Evolutionary conservation across 2,797 vertebrate species (phyloP).

Genomic region (Megaceryle alcyon): DNA sequence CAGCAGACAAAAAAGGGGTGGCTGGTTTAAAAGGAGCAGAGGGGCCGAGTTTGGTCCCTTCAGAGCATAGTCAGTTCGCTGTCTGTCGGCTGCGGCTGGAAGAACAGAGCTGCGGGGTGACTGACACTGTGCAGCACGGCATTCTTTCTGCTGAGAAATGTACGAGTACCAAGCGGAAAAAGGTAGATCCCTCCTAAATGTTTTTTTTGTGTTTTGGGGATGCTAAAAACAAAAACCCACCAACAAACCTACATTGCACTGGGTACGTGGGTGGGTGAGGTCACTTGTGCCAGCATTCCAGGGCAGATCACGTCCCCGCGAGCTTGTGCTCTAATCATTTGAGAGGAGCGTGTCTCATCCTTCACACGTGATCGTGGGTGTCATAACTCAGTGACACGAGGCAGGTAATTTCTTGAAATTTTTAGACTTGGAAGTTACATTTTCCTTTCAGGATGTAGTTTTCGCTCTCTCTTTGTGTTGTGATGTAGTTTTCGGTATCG

Average conservation of each 20-base stretch:
- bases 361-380: neutral
- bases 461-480: rapidly evolving
- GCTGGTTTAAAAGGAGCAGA: neutral
- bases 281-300: neutral
- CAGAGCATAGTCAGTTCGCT: neutral
- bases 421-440: rapidly evolving
- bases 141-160: slow-evolving; percentile 12
- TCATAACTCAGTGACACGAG: rapidly evolving
- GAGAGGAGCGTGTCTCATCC: neutral
- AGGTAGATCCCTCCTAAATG: slow-evolving; percentile 55
- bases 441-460: rapidly evolving
- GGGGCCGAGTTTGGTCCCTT: neutral
- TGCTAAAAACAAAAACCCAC: too few species aligned
- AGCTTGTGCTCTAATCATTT: neutral
- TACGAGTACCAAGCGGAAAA: slow-evolving; percentile 60
- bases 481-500: rapidly evolving
- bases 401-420: rapidly evolving
- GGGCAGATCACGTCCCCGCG: rapidly evolving
- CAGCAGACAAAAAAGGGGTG: slow-evolving; percentile 53
- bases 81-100: slow-evolving; percentile 50
- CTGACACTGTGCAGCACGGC: neutral
- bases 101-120: neutral
- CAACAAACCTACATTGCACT: rapidly evolving
- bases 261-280: neutral
- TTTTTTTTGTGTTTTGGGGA: neutral